Evolutionary conservation across 2,888 invertebrate species (phyloP).

Genomic region (Stenoptilia bipunctidactyla): DNA sequence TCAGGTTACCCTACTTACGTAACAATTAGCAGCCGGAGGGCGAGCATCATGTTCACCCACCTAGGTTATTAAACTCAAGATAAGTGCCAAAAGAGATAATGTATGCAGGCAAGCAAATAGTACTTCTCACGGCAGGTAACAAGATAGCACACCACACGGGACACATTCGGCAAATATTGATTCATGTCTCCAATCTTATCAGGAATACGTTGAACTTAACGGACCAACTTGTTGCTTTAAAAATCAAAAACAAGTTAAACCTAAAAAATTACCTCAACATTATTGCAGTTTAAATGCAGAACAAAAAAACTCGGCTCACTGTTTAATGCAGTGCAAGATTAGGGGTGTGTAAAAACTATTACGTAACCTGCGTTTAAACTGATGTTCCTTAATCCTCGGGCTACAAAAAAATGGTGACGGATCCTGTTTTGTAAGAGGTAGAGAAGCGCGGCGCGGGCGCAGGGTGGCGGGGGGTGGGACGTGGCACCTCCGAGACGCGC

Average conservation of each 20-base stretch:
- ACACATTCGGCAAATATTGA: constrained; percentile 33
- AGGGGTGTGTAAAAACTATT: constrained; percentile 61
- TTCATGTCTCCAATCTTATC: constrained; percentile 24
- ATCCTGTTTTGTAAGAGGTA: constrained; percentile 39
- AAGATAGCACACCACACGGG: constrained; percentile 28
- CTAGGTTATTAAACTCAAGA: constrained; percentile 26
- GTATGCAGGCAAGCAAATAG: constrained; percentile 10
- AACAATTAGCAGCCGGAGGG: background rate
- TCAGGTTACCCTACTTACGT: background rate
- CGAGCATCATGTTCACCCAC: constrained; percentile 8
- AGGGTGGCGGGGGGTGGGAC: constrained; percentile 27
- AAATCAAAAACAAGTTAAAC: constrained; percentile 4
- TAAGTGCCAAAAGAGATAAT: constrained; percentile 22
- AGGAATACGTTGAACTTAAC: constrained; percentile 24
- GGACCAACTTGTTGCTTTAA: constrained; percentile 16
- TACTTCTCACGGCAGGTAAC: constrained; percentile 37
- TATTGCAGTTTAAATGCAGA: too few relatives aligned
- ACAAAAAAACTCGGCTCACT: too few relatives aligned
- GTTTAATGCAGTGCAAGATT: constrained; percentile 24
- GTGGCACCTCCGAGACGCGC: constrained; percentile 58
- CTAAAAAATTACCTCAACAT: too few relatives aligned
- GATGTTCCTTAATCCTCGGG: constrained; percentile 48
- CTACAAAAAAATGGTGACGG: constrained; percentile 45
- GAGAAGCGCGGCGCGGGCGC: constrained; percentile 21
- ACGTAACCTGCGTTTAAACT: constrained; percentile 61